Evolutionary conservation across 2,797 vertebrate genomes (phyloP), one percentile per base, ranked within the genome.

Genomic region (Lithobates pipiens): DNA sequence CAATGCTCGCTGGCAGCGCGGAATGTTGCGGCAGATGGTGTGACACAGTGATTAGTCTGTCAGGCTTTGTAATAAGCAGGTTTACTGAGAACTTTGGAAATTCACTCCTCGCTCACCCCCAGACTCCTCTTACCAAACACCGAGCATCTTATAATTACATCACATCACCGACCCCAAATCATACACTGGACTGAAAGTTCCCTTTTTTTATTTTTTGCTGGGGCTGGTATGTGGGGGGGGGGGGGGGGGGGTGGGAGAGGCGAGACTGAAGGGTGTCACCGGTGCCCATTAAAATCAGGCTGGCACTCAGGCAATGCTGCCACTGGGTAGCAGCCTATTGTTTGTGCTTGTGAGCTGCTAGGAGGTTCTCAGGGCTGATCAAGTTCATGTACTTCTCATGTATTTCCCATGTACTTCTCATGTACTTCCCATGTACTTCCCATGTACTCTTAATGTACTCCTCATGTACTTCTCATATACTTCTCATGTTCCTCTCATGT

Each of bases 21-120:
- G 9, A 16, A 15, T 63, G 67, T 21, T 34, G 73, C 34, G 76
- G 54, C 85, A 86, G 85, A 82, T 86, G 85, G 85, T 67, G 21
- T 72, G 79, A 76, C 46, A 71, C 27, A 44, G 78, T 86, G 80
- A 82, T 77, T 86, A 82, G 80, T 50, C 85, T 82, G 74, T 77
- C 85, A 76, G 78, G 73, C 73, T 69, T 23, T 77, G 74, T 86
- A 76, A 86, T 71, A 72, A 77, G 67, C 9, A 82, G 67, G 34
- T 65, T 42, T 82, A 42, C 54, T 50, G 11, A 86, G 36, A 46
- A 29, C 50, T 61, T 57, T 23, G 18, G 77, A 54, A 75, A 75
- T 34, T 57, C 34, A 65, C 25, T 6, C 29, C 29, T 61, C 39
- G 71, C 65, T 80, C 79, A 68, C 76, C 46, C 76, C 46, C 54